A percentile compares a stretch with the other conserved stretches of the same genome.
phyloP scores from a whole-genome alignment of 1,140 invertebrate species.

The Aphelenchoides fujianensis region DNA sequence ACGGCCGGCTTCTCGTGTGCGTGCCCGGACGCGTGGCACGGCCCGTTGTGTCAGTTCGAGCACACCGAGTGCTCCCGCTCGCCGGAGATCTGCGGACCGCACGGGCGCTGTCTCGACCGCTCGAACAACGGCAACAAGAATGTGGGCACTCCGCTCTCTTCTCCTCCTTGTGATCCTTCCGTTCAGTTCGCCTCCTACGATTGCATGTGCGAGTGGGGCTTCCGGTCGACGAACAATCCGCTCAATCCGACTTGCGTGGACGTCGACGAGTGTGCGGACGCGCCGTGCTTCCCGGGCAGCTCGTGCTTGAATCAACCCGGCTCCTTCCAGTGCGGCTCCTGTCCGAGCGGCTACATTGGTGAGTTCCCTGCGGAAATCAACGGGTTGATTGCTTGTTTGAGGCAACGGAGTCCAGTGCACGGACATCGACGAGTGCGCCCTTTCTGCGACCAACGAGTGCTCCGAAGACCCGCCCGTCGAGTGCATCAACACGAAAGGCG shows the following conservation, averaged over 20 bases:
- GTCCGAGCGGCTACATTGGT: slow-evolving; percentile 51
- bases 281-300: slow-evolving; percentile 56
- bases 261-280: slow-evolving; percentile 52
- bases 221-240: slow-evolving; percentile 39
- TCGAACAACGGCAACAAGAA: not conserved
- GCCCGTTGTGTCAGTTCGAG: slow-evolving; percentile 47
- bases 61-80: slow-evolving; percentile 37
- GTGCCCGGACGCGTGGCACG: slow-evolving; percentile 54
- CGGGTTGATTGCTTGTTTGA: slow-evolving; percentile 20
- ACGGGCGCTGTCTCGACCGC: slow-evolving; percentile 55
- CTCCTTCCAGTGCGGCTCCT: slow-evolving; percentile 49
- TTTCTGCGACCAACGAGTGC: slow-evolving; percentile 46
- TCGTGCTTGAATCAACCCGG: slow-evolving; percentile 56
- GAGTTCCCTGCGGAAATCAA: not conserved
- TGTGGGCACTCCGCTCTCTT: no score
- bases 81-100: slow-evolving; percentile 50
- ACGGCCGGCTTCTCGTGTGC: slow-evolving; percentile 43
- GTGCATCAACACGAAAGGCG: slow-evolving; percentile 63
- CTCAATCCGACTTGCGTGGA: slow-evolving; percentile 55
- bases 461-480: slow-evolving; percentile 51
- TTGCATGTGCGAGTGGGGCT: slow-evolving; percentile 59
- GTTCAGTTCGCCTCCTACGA: slow-evolving; percentile 36
- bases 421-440: slow-evolving; percentile 56
- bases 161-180: no score
- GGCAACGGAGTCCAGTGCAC: slow-evolving; percentile 53